Percentiles rank a stretch among this genome's conserved stretches.
Evolutionary conservation across 2,888 invertebrate genomes (phyloP).

Genomic region (Ptychoptera contaminata): DNA sequence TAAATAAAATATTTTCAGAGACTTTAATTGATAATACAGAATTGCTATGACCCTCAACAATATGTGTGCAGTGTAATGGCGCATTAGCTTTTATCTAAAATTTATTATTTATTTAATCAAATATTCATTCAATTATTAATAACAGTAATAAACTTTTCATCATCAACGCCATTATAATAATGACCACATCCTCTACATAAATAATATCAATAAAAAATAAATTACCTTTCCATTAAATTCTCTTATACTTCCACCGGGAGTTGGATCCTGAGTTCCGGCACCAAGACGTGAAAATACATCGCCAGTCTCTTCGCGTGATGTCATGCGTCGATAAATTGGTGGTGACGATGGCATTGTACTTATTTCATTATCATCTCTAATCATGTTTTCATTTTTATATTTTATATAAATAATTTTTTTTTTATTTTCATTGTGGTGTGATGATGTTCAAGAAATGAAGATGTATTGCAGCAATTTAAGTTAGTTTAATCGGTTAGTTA

Average conservation of each 20-base stretch:
- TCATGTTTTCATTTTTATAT: neutral
- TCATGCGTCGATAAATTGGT: slow-evolving; percentile 17
- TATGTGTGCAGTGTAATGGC: slow-evolving; percentile 60
- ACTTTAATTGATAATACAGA: slow-evolving; percentile 66
- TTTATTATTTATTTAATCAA: neutral
- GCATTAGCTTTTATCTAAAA: slow-evolving; percentile 25
- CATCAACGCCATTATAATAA: too few relatives aligned
- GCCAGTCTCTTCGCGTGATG: slow-evolving; percentile 18
- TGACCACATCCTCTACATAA: neutral
- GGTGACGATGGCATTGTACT: slow-evolving; percentile 13
- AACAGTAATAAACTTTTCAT: too few relatives aligned
- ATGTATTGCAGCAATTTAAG: neutral
- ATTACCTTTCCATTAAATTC: slow-evolving; percentile 19
- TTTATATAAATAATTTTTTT: too few relatives aligned
- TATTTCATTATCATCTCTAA: slow-evolving; percentile 13
- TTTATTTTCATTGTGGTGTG: neutral
- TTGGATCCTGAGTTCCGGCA: slow-evolving; percentile 19
- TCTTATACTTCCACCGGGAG: slow-evolving; percentile 21
- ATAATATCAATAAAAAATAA: neutral
- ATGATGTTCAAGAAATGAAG: too few relatives aligned
- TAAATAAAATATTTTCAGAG: slow-evolving; percentile 57
- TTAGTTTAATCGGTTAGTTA: neutral
- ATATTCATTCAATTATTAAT: too few relatives aligned
- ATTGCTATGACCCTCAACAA: slow-evolving; percentile 72
- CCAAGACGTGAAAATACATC: slow-evolving; percentile 22